Conservation (phyloP, 2,888 invertebrate genomes). For the Cosmia pyralina region DNA sequence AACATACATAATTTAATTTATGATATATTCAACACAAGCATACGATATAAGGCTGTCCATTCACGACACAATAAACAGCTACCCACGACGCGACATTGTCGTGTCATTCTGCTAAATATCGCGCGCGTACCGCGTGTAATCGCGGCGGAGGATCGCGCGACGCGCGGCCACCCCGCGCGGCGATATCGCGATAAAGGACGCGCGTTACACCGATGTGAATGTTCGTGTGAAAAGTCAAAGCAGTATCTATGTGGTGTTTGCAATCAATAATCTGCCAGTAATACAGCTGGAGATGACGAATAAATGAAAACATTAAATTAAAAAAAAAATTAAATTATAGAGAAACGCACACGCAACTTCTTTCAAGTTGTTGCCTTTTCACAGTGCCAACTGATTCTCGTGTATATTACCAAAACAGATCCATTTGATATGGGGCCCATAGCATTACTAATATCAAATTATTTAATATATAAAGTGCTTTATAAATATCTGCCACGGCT, state of each 20-base stretch:
- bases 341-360: background rate
- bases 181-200: constrained; percentile 71
- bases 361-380: background rate
- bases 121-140: constrained; percentile 75
- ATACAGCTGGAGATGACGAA: background rate
- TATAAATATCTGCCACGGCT: no score
- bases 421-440: background rate
- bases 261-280: no score
- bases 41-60: constrained; percentile 67
- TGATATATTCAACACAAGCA: constrained; percentile 57
- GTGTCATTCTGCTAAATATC: constrained; percentile 82
- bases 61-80: constrained; percentile 74
- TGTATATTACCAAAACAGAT: background rate
- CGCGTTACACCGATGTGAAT: constrained; percentile 65
- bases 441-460: background rate
- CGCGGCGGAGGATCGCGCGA: constrained; percentile 75
- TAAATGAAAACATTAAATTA: no score
- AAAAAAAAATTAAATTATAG: background rate
- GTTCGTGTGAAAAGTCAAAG: background rate
- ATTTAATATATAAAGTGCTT: no score
- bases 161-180: constrained; percentile 81
- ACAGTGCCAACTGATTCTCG: background rate
- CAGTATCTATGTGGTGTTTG: no score
- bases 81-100: constrained; percentile 77
- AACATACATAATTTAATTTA: constrained; percentile 55